phyloP scores from a whole-genome alignment of 2,888 invertebrate genomes.

The Lasioglossum morio region DNA sequence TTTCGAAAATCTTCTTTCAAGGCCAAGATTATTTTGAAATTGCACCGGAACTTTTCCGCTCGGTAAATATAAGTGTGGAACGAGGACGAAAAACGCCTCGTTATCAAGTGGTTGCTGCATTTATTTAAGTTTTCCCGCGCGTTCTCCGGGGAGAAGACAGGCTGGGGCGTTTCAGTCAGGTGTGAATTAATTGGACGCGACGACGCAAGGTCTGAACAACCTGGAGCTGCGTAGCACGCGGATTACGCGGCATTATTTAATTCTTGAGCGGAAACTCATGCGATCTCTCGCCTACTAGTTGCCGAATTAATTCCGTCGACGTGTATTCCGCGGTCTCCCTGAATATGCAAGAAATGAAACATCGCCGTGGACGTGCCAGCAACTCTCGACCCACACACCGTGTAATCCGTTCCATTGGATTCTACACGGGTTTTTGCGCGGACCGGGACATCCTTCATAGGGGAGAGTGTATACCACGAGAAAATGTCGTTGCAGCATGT shows the following conservation, averaged over 20 bases:
- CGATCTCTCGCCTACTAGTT: not conserved
- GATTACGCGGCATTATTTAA: constrained; percentile 1
- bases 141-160: not conserved
- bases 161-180: not conserved
- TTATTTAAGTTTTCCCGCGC: not conserved
- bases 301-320: constrained; percentile 7
- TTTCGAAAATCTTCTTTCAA: no score
- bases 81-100: not conserved
- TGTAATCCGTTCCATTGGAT: constrained; percentile 8
- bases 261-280: constrained; percentile 1
- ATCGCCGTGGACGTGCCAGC: not conserved
- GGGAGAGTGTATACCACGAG: not conserved
- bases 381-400: not conserved
- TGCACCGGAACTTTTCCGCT: not conserved
- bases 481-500: not conserved
- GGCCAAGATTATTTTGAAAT: not conserved
- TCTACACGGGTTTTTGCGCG: not conserved
- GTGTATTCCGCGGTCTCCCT: not conserved
- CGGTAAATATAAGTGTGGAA: not conserved
- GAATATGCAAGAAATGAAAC: constrained; percentile 8
- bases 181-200: constrained; percentile 5
- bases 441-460: not conserved
- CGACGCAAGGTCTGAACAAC: constrained; percentile 2
- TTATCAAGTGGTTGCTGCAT: not conserved
- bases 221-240: not conserved